These are phyloP conservation scores for Leucosticte australis DNA, from an alignment of 2,113 vertebrate genomes.

Conservation along the genomic window DNA sequence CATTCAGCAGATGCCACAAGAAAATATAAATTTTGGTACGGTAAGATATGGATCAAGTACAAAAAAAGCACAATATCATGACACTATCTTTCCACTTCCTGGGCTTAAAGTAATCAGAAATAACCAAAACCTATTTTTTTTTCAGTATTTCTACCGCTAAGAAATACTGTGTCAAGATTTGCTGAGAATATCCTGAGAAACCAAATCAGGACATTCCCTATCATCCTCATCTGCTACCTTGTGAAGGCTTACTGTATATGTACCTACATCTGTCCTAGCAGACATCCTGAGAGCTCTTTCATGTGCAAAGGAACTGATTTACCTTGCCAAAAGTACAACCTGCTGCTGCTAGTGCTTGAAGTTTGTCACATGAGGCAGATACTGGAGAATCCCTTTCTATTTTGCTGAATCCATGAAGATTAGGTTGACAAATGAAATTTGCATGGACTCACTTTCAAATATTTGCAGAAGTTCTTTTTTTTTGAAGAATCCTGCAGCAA, in stretches of 20 bases:
- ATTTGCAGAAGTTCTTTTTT: constrained; percentile 26
- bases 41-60: background rate
- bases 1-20: background rate
- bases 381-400: background rate
- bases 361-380: background rate
- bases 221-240: background rate
- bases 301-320: background rate
- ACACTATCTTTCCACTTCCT: background rate
- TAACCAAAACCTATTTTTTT: background rate
- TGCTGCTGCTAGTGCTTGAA: background rate
- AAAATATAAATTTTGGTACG: background rate
- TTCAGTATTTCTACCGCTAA: background rate
- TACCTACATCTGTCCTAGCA: background rate
- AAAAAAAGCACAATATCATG: background rate
- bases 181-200: background rate
- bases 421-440: constrained; percentile 29
- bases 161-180: background rate
- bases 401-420: constrained; percentile 23
- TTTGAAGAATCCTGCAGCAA: constrained; percentile 23
- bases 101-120: background rate
- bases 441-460: background rate
- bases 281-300: background rate
- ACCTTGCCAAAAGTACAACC: background rate
- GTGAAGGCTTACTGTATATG: background rate
- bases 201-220: background rate